Evolutionary conservation across 2,113 vertebrate genomes (phyloP).

Genomic region (Leucopsar rothschildi): DNA sequence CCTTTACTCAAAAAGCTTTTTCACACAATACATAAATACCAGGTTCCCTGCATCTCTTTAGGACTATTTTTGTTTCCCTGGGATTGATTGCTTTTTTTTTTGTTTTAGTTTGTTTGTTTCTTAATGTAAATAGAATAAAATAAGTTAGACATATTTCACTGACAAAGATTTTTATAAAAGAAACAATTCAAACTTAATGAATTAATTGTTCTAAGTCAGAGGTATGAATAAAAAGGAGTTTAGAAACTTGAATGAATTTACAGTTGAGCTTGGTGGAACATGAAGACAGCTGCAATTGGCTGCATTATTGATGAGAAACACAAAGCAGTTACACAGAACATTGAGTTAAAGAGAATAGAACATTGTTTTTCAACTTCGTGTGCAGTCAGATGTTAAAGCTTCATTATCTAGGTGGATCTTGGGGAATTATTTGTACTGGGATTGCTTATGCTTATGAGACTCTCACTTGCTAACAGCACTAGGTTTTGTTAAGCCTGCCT

Average conservation of each 20-base stretch:
- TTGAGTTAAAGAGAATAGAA: background rate
- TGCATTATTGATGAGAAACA: background rate
- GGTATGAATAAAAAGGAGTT: background rate
- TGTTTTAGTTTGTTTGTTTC: fast-evolving
- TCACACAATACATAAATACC: background rate
- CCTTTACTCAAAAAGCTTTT: background rate
- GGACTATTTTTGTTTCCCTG: background rate
- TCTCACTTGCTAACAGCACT: background rate
- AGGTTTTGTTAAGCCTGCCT: background rate
- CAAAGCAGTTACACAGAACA: background rate
- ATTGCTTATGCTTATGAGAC: fast-evolving
- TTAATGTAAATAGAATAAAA: background rate
- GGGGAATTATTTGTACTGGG: background rate
- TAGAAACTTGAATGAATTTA: background rate
- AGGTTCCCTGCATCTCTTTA: background rate
- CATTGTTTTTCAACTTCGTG: background rate
- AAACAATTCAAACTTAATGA: background rate
- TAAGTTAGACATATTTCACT: background rate
- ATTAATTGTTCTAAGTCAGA: background rate
- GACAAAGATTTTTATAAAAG: background rate
- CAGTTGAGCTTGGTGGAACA: background rate
- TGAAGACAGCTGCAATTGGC: background rate
- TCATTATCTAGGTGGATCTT: background rate
- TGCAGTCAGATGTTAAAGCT: background rate
- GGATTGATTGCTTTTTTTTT: background rate